Conservation (phyloP, 2,113 vertebrate genomes). For the Bolborhynchus lineola region DNA sequence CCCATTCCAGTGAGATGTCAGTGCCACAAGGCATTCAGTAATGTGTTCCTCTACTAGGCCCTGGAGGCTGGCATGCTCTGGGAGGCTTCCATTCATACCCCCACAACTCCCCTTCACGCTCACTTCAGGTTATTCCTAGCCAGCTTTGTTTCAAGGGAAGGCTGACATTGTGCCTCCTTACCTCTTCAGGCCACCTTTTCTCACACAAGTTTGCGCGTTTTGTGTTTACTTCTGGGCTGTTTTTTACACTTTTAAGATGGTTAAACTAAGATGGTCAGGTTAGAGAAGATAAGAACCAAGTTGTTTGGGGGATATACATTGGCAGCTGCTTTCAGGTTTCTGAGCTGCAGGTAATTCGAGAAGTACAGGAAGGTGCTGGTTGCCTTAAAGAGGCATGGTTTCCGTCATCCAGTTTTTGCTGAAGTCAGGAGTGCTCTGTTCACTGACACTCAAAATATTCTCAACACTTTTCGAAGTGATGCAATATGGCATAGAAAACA, state of each 20-base stretch:
- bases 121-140: neutral
- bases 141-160: neutral
- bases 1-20: neutral
- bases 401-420: neutral
- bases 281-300: neutral
- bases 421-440: neutral
- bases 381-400: neutral
- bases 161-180: neutral
- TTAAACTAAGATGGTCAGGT: neutral
- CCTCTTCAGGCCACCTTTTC: neutral
- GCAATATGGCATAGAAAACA: neutral
- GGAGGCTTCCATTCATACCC: neutral
- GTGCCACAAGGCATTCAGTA: fast-evolving
- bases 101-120: neutral
- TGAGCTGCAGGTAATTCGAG: neutral
- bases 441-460: neutral
- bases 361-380: neutral
- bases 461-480: neutral
- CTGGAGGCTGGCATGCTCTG: neutral
- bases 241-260: neutral
- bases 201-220: neutral
- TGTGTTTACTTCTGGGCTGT: neutral
- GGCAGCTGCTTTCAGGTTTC: neutral
- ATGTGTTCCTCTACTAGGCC: neutral
- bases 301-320: neutral